Conservation (phyloP, 2,888 invertebrate genomes). For the Pyrrhia umbra region DNA sequence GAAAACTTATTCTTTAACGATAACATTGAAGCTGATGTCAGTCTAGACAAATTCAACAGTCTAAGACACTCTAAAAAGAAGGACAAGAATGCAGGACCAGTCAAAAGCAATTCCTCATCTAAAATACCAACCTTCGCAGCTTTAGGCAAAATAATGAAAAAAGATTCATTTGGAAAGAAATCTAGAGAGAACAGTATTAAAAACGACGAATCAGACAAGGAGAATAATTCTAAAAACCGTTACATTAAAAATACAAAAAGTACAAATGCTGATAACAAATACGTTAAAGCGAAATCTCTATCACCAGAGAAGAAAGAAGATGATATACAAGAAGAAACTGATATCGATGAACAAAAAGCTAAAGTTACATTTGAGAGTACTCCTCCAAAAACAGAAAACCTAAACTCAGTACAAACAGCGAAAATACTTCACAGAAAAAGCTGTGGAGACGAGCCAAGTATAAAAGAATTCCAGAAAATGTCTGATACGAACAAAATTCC, state of each 20-base stretch:
- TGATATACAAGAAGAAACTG: slow-evolving; percentile 77
- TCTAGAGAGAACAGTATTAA: slow-evolving; percentile 74
- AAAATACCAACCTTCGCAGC: slow-evolving; percentile 88
- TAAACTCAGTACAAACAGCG: slow-evolving; percentile 40
- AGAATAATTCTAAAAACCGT: slow-evolving; percentile 73
- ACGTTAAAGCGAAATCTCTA: slow-evolving; percentile 82
- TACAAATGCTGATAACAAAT: slow-evolving; percentile 80
- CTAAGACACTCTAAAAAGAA: slow-evolving; percentile 85
- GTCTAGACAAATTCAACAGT: slow-evolving; percentile 86
- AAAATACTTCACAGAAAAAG: slow-evolving; percentile 83
- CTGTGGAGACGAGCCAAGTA: slow-evolving; percentile 85
- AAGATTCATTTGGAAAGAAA: slow-evolving; percentile 84
- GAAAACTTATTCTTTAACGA: slow-evolving; percentile 88
- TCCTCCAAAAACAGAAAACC: slow-evolving; percentile 30
- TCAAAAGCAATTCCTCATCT: slow-evolving; percentile 85
- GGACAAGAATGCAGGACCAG: slow-evolving; percentile 76
- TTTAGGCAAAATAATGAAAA: slow-evolving; percentile 87
- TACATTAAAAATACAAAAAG: slow-evolving; percentile 85
- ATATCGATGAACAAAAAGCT: slow-evolving; percentile 46
- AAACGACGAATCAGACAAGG: slow-evolving; percentile 71
- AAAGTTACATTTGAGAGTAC: slow-evolving; percentile 59
- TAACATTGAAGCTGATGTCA: slow-evolving; percentile 83
- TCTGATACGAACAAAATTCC: slow-evolving; percentile 89
- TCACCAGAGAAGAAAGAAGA: slow-evolving; percentile 82
- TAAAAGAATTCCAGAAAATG: slow-evolving; percentile 79